Conservation (phyloP, 1,140 invertebrate species). For the Cepaea nemoralis region DNA sequence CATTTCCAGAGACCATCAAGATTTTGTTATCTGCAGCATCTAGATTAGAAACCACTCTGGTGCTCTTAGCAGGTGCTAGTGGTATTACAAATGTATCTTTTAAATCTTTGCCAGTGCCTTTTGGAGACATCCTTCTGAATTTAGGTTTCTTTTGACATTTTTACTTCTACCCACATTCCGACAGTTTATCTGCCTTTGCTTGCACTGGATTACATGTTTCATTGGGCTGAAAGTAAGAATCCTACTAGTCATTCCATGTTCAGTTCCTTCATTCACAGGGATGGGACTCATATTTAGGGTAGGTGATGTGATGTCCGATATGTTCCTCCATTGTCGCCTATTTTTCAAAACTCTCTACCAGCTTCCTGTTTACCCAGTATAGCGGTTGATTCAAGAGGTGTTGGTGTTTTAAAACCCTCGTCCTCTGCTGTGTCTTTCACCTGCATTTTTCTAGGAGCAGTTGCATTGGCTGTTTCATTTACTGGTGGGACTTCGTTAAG, state of each 20-base stretch:
- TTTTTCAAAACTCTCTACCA: background rate
- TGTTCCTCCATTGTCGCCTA: constrained; percentile 37
- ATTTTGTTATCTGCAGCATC: background rate
- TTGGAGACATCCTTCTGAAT: background rate
- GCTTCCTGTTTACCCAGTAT: constrained; percentile 36
- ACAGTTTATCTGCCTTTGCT: background rate
- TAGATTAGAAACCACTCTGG: background rate
- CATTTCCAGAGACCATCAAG: background rate
- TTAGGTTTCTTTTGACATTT: too few relatives aligned
- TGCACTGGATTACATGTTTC: background rate
- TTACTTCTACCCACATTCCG: background rate
- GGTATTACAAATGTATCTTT: constrained; percentile 33
- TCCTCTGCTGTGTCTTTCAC: background rate
- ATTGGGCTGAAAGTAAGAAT: constrained; percentile 36
- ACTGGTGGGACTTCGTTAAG: background rate
- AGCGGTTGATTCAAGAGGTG: constrained; percentile 47
- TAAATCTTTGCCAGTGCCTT: background rate
- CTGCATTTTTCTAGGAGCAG: background rate
- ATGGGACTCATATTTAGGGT: constrained; percentile 46
- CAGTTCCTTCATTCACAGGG: constrained; percentile 34
- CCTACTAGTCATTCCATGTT: constrained; percentile 25
- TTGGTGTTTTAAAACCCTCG: constrained; percentile 37
- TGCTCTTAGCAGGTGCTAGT: background rate
- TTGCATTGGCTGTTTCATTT: background rate
- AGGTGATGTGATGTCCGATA: constrained; percentile 27